Conservation (phyloP, 1,140 invertebrate genomes). For the Diploscapter pachys region DNA sequence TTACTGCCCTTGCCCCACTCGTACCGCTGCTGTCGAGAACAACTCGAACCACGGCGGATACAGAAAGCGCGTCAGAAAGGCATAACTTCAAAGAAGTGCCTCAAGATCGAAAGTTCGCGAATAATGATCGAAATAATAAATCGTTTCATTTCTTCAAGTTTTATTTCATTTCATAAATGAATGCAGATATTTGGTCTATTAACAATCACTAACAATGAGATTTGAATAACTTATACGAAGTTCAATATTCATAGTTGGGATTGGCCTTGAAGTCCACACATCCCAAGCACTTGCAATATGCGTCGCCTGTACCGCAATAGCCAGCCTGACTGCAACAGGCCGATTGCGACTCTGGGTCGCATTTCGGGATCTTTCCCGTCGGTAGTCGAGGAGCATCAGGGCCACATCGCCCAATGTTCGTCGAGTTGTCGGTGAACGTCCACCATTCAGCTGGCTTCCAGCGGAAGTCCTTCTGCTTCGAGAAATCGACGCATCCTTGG, state of each 20-base stretch:
- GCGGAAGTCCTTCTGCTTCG: conserved; percentile 34
- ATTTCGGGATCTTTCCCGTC: conserved; percentile 43
- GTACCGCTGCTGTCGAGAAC: conserved; percentile 31
- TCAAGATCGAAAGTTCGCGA: too few species aligned
- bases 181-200: too few species aligned
- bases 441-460: conserved; percentile 44
- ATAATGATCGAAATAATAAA: too few species aligned
- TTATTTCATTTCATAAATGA: too few species aligned
- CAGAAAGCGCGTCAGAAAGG: conserved; percentile 11
- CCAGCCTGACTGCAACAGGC: conserved; percentile 36
- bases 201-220: background rate
- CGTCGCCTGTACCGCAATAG: conserved; percentile 38
- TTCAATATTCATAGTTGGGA: conserved; percentile 31
- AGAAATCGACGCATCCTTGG: conserved; percentile 46
- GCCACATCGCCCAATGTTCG: conserved; percentile 48
- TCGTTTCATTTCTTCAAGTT: too few species aligned
- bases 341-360: conserved; percentile 38
- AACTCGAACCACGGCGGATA: conserved; percentile 6
- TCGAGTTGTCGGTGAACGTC: conserved; percentile 40
- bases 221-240: conserved; percentile 4
- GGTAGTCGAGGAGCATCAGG: conserved; percentile 40
- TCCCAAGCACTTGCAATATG: conserved; percentile 43
- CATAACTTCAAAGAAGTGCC: background rate
- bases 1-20: conserved; percentile 34
- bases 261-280: conserved; percentile 46